Conservation (phyloP, 2,888 invertebrate genomes). For the Drosophila meridionalis region DNA sequence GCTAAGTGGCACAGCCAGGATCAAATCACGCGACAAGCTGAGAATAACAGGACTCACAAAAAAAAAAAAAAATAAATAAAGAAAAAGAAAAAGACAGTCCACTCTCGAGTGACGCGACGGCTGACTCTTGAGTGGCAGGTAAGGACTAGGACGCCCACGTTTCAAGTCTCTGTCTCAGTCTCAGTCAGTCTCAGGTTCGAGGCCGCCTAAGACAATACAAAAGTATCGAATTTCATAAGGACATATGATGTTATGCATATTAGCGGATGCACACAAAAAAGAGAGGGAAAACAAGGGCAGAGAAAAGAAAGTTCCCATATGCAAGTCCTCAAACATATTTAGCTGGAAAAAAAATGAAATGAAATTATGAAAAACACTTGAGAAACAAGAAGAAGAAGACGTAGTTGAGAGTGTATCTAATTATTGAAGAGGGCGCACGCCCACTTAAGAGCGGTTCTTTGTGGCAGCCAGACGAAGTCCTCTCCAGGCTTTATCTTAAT, state of each 20-base stretch:
- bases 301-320: constrained; percentile 61
- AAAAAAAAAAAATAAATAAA: not conserved
- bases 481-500: constrained; percentile 11
- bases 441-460: constrained; percentile 64
- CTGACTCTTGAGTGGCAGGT: constrained; percentile 57
- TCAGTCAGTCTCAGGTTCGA: constrained; percentile 34
- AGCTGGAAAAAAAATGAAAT: constrained; percentile 38
- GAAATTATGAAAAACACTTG: constrained; percentile 61
- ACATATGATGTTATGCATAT: constrained; percentile 37
- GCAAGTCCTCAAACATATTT: constrained; percentile 55
- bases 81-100: constrained; percentile 2
- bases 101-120: constrained; percentile 9
- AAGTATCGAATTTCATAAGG: constrained; percentile 75
- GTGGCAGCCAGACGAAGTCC: constrained; percentile 35
- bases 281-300: not conserved
- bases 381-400: constrained; percentile 11
- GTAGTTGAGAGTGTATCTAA: constrained; percentile 57
- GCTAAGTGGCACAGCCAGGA: constrained; percentile 63
- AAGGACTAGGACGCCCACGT: constrained; percentile 60
- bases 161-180: constrained; percentile 1
- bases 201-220: constrained; percentile 54
- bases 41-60: constrained; percentile 14
- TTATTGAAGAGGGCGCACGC: constrained; percentile 65
- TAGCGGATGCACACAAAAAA: constrained; percentile 38
- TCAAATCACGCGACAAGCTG: constrained; percentile 60